Evolutionary conservation across 1,140 invertebrate species (phyloP).

Genomic region (Agrypnia vestita): DNA sequence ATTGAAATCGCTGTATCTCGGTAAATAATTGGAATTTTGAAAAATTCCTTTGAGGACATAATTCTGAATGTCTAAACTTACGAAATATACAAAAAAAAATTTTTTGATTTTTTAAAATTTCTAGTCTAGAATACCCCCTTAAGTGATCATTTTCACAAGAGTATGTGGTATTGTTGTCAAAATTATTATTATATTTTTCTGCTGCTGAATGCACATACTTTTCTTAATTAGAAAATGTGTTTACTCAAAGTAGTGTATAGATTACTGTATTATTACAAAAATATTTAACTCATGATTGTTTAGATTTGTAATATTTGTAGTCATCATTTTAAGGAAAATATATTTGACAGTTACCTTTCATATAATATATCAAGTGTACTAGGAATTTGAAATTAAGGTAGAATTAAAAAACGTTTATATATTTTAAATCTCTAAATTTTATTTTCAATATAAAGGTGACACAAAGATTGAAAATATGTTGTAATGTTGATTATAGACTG

Average conservation of each 20-base stretch:
- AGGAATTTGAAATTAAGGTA: too few species aligned
- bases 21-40: too few species aligned
- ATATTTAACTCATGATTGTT: background rate
- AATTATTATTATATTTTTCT: constrained; percentile 3
- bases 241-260: background rate
- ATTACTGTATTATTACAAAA: background rate
- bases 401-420: constrained; percentile 1
- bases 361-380: background rate
- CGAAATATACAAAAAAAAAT: too few species aligned
- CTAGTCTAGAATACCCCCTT: too few species aligned
- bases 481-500: constrained; percentile 35
- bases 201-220: background rate
- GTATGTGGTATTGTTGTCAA: too few species aligned
- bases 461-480: constrained; percentile 44
- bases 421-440: constrained; percentile 40
- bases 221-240: background rate
- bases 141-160: too few species aligned
- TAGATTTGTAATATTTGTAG: background rate
- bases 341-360: background rate
- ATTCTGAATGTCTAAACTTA: too few species aligned
- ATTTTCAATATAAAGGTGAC: constrained; percentile 45
- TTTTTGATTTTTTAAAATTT: too few species aligned
- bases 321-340: background rate
- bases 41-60: too few species aligned
- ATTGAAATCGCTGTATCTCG: too few species aligned